Evolutionary conservation across 2,113 vertebrate species (phyloP).

Genomic region (Hippocampus zosterae): DNA sequence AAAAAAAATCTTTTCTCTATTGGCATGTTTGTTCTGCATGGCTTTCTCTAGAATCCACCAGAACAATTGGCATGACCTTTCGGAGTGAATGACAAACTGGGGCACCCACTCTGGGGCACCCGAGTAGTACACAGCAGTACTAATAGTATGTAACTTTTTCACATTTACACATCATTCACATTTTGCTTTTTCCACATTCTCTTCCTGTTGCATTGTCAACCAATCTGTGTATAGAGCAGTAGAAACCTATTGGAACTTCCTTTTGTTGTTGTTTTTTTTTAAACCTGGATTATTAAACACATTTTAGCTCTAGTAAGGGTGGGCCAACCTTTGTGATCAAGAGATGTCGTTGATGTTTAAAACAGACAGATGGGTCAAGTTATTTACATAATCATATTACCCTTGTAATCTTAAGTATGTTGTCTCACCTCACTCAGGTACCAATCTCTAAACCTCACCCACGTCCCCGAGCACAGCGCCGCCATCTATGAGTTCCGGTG

Average conservation of each 20-base stretch:
- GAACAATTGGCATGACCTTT: background rate
- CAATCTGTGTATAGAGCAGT: too few species aligned
- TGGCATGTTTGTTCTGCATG: background rate
- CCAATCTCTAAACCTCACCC: constrained; percentile 97
- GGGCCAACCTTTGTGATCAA: too few species aligned
- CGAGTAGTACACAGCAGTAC: background rate
- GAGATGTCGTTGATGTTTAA: too few species aligned
- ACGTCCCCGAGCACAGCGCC: constrained; percentile 95
- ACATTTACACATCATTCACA: background rate
- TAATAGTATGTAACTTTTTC: background rate
- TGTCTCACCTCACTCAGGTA: constrained; percentile 78
- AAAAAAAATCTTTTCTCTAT: background rate
- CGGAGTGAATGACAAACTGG: background rate
- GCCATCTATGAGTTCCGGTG: constrained; percentile 99
- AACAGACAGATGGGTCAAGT: too few species aligned
- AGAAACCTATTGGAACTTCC: too few species aligned
- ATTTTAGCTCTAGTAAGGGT: too few species aligned
- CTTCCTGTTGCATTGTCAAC: too few species aligned
- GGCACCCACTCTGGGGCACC: background rate
- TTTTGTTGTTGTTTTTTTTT: too few species aligned
- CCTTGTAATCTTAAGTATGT: background rate
- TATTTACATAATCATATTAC: too few species aligned
- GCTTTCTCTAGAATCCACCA: too few species aligned
- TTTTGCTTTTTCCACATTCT: too few species aligned
- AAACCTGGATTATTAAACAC: too few species aligned